Base-by-base conservation (phyloP, 2,797 vertebrate species). In the Sebastes minor region DNA sequence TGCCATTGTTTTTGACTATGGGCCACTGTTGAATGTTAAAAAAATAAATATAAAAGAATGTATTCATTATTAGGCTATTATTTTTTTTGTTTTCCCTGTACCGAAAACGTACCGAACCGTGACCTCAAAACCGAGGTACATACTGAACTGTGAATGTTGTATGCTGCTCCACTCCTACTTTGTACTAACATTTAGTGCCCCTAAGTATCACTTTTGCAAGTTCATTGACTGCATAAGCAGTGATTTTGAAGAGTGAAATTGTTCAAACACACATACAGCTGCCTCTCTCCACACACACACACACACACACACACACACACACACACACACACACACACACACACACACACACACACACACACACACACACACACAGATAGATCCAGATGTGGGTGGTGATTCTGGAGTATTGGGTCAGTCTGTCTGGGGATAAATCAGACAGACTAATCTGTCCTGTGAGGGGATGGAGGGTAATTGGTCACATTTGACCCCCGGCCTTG, bases 391-490 rank as follows among this genome's bases (percentile, higher is more conserved):
- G 88, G 71, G 76, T 64, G 70, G 71, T 81, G 83, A 90, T 88
- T 92, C 76, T 86, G 56, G 83, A 89, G 78, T 74, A 91, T 74
- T 92, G 87, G 92, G 88, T 91, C 90, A 90, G 86, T 87, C 92
- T 86, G 89, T 93, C 92, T 92, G 74, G 89, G 90, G 92, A 94
- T 93, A 94, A 94, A 95, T 95, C 92, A 92, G 93, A 90, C 88
- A 79, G 83, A 81, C 88, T 94, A 92, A 93, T 94, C 92, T 95
- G 89, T 91, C 89, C 91, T 94, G 91, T 81, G 91, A 92, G 90
- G 88, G 85, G 91, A 93, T 92, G 88, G 89, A 74, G 90, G 89
- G 91, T 95, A 95, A 95, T 95, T 96, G 94, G 92, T 95, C 93
- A 95, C 93, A 93, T 95, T 93, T 95, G 93, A 95, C 94, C 94